Conservation (phyloP, 1,140 invertebrate genomes). For the Drosophila funebris region DNA sequence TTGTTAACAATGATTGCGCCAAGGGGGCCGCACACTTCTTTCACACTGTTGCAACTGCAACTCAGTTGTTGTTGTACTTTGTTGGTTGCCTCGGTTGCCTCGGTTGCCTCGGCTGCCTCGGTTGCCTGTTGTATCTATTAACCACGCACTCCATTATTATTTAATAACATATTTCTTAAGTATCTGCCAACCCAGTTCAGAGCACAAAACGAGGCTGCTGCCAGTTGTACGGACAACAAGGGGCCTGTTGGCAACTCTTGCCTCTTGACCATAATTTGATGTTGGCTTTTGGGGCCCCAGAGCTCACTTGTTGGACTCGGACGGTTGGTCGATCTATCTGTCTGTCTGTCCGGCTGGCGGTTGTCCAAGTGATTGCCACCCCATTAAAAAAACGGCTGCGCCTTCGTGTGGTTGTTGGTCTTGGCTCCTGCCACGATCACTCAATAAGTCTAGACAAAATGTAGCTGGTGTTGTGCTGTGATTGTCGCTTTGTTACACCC, state of each 20-base stretch:
- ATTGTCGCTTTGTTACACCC: constrained; percentile 63
- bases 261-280: constrained; percentile 78
- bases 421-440: constrained; percentile 81
- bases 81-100: constrained; percentile 27
- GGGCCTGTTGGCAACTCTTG: constrained; percentile 24
- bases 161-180: constrained; percentile 83
- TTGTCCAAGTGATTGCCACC: constrained; percentile 83
- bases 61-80: constrained; percentile 28
- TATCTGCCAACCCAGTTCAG: constrained; percentile 81
- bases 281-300: constrained; percentile 39
- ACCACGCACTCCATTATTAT: constrained; percentile 82
- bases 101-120: constrained; percentile 11
- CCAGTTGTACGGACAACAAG: constrained; percentile 25
- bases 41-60: constrained; percentile 49
- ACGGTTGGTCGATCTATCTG: neutral
- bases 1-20: constrained; percentile 81
- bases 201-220: constrained; percentile 72
- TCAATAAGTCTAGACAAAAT: constrained; percentile 82
- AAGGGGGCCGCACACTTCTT: constrained; percentile 69
- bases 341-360: constrained; percentile 40
- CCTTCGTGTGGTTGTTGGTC: constrained; percentile 49
- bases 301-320: constrained; percentile 20
- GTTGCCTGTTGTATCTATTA: constrained; percentile 76
- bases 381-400: constrained; percentile 81
- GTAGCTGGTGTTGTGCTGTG: constrained; percentile 69